Conservation (phyloP, 1,140 invertebrate species). For the Drosophila baimaii region DNA sequence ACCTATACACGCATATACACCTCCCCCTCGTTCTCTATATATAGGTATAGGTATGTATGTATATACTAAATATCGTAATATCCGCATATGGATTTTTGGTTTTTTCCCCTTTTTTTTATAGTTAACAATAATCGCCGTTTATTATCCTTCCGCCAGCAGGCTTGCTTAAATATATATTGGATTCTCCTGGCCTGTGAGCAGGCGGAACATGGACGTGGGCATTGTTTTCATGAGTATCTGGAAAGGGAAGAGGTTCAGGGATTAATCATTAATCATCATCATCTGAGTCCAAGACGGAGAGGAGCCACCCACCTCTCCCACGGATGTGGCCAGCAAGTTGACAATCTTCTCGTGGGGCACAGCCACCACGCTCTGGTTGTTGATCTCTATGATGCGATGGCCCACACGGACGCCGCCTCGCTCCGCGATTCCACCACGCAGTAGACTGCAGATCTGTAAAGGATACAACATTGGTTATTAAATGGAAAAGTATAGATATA, state of each 20-base stretch:
- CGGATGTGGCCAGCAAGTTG: constrained; percentile 98
- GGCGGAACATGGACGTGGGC: constrained; percentile 99
- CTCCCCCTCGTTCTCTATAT: constrained; percentile 30
- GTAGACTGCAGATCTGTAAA: constrained; percentile 96
- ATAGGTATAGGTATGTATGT: constrained; percentile 43
- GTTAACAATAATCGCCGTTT: constrained; percentile 65
- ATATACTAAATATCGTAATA: constrained; percentile 53
- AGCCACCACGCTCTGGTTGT: constrained; percentile 99
- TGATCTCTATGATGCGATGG: constrained; percentile 99
- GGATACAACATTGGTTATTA: neutral
- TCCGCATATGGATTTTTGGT: constrained; percentile 27
- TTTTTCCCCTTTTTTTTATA: constrained; percentile 47
- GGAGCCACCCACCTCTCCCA: constrained; percentile 93
- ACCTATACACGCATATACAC: constrained; percentile 64
- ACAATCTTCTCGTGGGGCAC: constrained; percentile 99
- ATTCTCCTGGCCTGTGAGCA: constrained; percentile 99
- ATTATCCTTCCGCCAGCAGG: constrained; percentile 31
- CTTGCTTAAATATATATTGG: constrained; percentile 96
- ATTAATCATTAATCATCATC: no score
- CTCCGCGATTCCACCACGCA: constrained; percentile 99
- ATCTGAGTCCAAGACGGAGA: accelerated
- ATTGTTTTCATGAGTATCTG: constrained; percentile 99
- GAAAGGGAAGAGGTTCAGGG: no score
- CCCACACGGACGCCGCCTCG: constrained; percentile 98
- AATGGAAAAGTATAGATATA: neutral